Evolutionary conservation across 1,140 invertebrate species (phyloP), one percentile per base, ranked within the genome.

Genomic region (Onthophagus taurus): DNA sequence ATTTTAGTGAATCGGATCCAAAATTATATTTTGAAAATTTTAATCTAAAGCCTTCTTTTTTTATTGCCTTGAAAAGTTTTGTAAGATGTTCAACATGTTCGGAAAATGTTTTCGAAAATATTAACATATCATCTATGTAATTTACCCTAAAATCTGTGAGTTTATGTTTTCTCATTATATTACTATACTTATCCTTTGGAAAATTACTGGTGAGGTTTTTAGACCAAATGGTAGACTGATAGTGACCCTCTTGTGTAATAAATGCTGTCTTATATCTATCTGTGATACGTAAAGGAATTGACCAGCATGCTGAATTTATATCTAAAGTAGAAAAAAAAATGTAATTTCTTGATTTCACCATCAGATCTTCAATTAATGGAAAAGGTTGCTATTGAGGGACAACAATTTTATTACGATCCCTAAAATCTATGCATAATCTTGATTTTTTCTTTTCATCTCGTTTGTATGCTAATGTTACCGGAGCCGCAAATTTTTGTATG

Each of bases 401-500:
- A 4, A 63, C 44, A 35, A 58, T 53, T 45, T 63, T 60, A 47
- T 64, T 63, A 33, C 59, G 26, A 13, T 58, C 55, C 47, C 48
- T 48, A 42, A 56, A 60, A 47, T 59, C 55, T 43, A 60, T 53
- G 49, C 35, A 20, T 19, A 37, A 13, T 37, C 35, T 37, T 18
- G 9, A 8, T 20, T 20, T 37, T 37, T 19, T 58, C 61, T 45
- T 33, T 44, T 59, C 60, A 12, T 58, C 53, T 54, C 50, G 63
- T 49, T 63, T 63, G 44, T 23, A 62, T 2, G 53, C 54, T 26
- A 63, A 39, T 9, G 59, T 65, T 30, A 61, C 53, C 37, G 63
- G 63, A 35, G 57, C 57, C 4, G 60, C 52, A 50, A 59, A 65
- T 13, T n/a, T n/a, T n/a, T n/a, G n/a, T n/a, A n/a, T n/a, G n/a